Base-by-base conservation (phyloP, 2,113 vertebrate genomes). In the Tinamus guttatus region DNA sequence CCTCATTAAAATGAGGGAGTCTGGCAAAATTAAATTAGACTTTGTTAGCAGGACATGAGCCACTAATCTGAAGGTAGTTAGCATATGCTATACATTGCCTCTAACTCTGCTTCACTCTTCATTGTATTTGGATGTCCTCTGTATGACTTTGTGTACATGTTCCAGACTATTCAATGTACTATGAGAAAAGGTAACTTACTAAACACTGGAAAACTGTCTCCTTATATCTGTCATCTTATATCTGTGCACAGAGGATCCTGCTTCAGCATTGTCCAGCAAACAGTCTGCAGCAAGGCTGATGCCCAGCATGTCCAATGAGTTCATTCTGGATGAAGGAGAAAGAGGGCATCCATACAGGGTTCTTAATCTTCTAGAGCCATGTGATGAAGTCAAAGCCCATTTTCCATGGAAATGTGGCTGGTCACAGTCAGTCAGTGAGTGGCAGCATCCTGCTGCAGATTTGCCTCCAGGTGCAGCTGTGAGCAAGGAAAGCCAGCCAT, bases 301-400 rank as follows among this genome's bases (percentile, higher is more conserved):
- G 6, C 67, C 13, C 30, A 51, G 4, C 36, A n/a, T 12, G 4
- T 5, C 0, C 0, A 21, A 27, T 24, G 19, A 1, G 0, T 5
- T 14, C 9, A 36, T 3, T 69, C 20, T 62, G 10, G 3, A 3
- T 40, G 27, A 32, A 76, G 20, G 12, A 56, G 5, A 69, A 4
- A 36, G 3, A 49, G 73, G 20, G 78, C 32, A 75, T 38, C 17
- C 32, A 85, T 43, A 18, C 25, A 30, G 54, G 18, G 4, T 7
- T 8, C 28, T 27, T 45, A 28, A 38, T 65, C n/a, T 70, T 52
- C 22, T 5, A 43, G 24, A 69, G 13, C 2, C 41, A 60, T 0
- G 2, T 45, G 45, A 51, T 30, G 32, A 83, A 60, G 47, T 83
- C 58, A 36, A 30, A 94, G 45, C 5, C 22, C 41, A 6, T 56